phyloP scores from a whole-genome alignment of 2,888 invertebrate genomes.

The Troides oblongomaculatus region DNA sequence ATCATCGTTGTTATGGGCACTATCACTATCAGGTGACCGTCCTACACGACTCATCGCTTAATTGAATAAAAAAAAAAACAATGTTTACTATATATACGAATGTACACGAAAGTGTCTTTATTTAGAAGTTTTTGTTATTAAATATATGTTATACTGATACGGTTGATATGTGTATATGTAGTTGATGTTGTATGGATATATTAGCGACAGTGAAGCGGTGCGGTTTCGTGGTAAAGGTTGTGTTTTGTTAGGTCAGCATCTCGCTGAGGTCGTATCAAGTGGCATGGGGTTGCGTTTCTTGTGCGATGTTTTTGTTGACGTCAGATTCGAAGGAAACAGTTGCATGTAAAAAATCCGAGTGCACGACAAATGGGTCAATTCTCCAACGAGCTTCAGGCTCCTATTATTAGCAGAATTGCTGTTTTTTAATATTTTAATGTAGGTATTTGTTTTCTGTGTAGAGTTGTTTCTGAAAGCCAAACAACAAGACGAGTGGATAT shows the following conservation, averaged over 20 bases:
- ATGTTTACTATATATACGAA: no score
- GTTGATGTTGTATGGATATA: not conserved
- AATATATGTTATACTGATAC: not conserved
- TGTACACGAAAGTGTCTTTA: no score
- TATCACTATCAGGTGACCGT: no score
- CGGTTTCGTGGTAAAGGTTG: slow-evolving; percentile 36
- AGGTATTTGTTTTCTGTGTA: no score
- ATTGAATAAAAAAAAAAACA: no score
- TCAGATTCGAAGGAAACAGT: slow-evolving; percentile 6
- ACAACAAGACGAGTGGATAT: no score
- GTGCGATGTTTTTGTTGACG: slow-evolving; percentile 11
- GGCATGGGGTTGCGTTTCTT: slow-evolving; percentile 24
- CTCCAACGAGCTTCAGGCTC: not conserved
- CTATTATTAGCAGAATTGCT: no score
- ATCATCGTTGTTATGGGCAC: no score
- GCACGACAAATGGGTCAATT: not conserved
- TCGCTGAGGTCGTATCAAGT: slow-evolving; percentile 24
- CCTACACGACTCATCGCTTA: no score
- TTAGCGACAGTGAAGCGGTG: not conserved
- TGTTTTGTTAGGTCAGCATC: slow-evolving; percentile 41
- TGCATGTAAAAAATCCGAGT: slow-evolving; percentile 6
- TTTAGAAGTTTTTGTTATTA: not conserved
- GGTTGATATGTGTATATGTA: not conserved
- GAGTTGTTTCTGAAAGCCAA: no score
- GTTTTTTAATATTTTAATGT: no score